phyloP scores from a whole-genome alignment of 2,888 invertebrate species.

The Acanthoscelides obtectus region DNA sequence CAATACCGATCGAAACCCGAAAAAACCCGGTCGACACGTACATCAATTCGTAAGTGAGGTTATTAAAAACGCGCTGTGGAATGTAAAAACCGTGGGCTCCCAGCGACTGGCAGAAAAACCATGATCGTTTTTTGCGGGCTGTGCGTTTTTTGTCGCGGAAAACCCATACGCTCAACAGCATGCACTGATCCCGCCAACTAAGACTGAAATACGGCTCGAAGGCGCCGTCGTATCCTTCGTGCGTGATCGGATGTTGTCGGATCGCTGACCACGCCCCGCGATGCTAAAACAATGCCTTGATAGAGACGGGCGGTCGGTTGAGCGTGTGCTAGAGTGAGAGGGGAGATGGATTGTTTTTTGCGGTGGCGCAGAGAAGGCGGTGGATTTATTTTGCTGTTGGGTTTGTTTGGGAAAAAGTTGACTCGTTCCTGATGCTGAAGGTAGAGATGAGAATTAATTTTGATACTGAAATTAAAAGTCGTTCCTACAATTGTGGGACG shows the following conservation, averaged over 20 bases:
- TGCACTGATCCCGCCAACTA: conserved; percentile 25
- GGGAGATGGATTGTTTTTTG: conserved; percentile 22
- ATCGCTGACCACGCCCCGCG: conserved; percentile 27
- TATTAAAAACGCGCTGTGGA: conserved; percentile 1
- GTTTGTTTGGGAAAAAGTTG: conserved; percentile 18
- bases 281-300: conserved; percentile 28
- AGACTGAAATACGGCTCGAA: conserved; percentile 25
- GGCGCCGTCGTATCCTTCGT: conserved; percentile 27
- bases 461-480: too few species aligned
- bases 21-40: neutral
- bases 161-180: conserved; percentile 22
- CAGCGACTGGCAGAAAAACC: conserved; percentile 1
- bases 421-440: neutral
- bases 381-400: conserved; percentile 4
- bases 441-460: conserved; percentile 7
- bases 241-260: conserved; percentile 26
- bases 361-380: neutral
- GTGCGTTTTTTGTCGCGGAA: conserved; percentile 22
- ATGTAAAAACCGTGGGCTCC: neutral
- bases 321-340: conserved; percentile 26
- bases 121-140: conserved; percentile 15
- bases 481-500: too few species aligned
- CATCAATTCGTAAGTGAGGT: neutral
- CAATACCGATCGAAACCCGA: neutral
- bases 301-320: conserved; percentile 21